These are phyloP conservation scores for Spheniscus humboldti DNA, from an alignment of 2,797 vertebrate genomes.

Conservation along the genomic window DNA sequence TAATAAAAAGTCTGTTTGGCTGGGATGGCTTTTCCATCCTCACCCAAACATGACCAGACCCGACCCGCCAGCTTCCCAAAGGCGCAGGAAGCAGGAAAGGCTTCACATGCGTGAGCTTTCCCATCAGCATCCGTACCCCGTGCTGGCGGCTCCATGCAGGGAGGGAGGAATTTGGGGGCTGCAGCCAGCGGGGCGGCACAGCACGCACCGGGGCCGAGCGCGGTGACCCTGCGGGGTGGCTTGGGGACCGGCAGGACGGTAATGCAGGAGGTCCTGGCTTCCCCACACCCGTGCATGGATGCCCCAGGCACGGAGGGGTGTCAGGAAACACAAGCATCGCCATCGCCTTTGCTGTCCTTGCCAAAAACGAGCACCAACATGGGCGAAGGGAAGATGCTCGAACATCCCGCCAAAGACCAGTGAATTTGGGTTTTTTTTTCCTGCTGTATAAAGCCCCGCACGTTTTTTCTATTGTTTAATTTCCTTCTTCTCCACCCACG, in stretches of 20 bases:
- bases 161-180: not conserved
- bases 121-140: rapidly evolving
- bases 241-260: rapidly evolving
- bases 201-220: rapidly evolving
- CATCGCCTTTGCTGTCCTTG: not conserved
- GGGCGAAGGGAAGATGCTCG: not conserved
- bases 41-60: not conserved
- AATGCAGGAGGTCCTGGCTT: not conserved
- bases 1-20: not conserved
- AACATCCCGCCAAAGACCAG: not conserved
- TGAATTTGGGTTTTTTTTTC: not conserved
- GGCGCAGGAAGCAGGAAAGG: not conserved
- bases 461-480: constrained; percentile 60
- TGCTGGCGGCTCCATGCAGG: rapidly evolving
- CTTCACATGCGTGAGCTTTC: rapidly evolving
- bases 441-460: not conserved
- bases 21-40: not conserved
- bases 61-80: not conserved
- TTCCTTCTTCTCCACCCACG: constrained; percentile 52
- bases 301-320: rapidly evolving
- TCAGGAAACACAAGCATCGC: rapidly evolving
- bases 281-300: not conserved
- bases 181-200: rapidly evolving
- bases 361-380: rapidly evolving
- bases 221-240: not conserved